These are phyloP conservation scores for Lethrus apterus DNA, from an alignment of 1,140 invertebrate species.

Conservation along the genomic window DNA sequence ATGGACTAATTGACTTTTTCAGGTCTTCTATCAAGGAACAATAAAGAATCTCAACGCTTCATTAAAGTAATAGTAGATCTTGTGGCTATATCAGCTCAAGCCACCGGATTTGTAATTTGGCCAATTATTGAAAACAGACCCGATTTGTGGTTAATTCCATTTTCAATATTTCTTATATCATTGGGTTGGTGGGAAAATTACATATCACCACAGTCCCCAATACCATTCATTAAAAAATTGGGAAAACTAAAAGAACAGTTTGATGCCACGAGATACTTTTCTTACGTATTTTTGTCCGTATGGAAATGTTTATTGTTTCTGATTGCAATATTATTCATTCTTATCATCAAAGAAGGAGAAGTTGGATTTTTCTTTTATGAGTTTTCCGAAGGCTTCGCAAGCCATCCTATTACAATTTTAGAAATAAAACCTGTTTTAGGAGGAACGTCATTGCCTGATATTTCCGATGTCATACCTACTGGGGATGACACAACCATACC, in stretches of 20 bases:
- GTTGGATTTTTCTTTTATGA: constrained; percentile 70
- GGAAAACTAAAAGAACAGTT: constrained; percentile 77
- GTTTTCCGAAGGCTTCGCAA: constrained; percentile 65
- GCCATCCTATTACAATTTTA: constrained; percentile 70
- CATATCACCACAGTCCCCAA: constrained; percentile 71
- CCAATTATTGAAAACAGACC: constrained; percentile 64
- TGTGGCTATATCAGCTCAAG: constrained; percentile 73
- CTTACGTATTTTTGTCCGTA: constrained; percentile 78
- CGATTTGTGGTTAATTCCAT: constrained; percentile 74
- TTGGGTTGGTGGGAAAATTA: constrained; percentile 98
- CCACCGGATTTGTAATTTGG: constrained; percentile 85
- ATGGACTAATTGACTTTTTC: constrained; percentile 34
- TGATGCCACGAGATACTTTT: constrained; percentile 74
- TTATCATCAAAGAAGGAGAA: constrained; percentile 67
- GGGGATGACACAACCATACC: constrained; percentile 62
- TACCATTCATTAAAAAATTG: constrained; percentile 71
- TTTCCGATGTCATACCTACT: constrained; percentile 61
- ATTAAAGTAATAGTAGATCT: constrained; percentile 77
- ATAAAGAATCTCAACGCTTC: constrained; percentile 70
- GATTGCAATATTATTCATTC: constrained; percentile 61
- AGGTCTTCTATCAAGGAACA: constrained; percentile 70
- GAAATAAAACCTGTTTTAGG: constrained; percentile 54
- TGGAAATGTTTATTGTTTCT: constrained; percentile 84
- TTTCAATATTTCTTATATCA: constrained; percentile 76
- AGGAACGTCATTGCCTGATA: constrained; percentile 57